Percentiles rank a stretch among this genome's conserved stretches.
Conservation (phyloP, 2,888 invertebrate species). For the Prostheceraeus crozeri region DNA sequence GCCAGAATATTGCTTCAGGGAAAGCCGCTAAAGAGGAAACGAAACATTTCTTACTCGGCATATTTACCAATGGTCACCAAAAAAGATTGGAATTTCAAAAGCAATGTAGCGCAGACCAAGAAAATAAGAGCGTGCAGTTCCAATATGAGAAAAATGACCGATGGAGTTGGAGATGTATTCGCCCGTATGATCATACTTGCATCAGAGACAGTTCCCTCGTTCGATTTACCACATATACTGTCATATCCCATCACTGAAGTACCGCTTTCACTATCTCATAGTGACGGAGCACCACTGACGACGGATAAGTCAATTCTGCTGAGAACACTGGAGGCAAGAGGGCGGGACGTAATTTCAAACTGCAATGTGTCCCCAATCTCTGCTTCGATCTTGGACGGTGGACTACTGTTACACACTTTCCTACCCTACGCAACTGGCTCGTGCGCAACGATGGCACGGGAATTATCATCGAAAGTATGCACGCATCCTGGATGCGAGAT, state of each 20-base stretch:
- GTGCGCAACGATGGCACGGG: conserved; percentile 8
- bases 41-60: conserved; percentile 24
- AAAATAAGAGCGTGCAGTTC: conserved; percentile 7
- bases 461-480: not conserved
- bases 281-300: not conserved
- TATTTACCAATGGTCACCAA: conserved; percentile 14
- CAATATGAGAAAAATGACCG: conserved; percentile 20
- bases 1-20: conserved; percentile 33
- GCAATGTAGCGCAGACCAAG: not conserved
- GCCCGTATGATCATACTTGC: not conserved
- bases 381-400: not conserved
- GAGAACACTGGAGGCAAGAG: conserved; percentile 1
- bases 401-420: conserved; percentile 4
- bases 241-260: conserved; percentile 10
- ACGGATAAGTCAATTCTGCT: conserved; percentile 8
- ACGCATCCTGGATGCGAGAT: conserved; percentile 1
- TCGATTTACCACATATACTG: conserved; percentile 11
- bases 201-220: not conserved
- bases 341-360: not conserved
- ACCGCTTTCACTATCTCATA: conserved; percentile 9
- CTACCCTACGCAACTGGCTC: not conserved
- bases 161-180: not conserved
- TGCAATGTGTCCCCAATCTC: conserved; percentile 9
- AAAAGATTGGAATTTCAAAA: conserved; percentile 30
- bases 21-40: conserved; percentile 30